phyloP scores from a whole-genome alignment of 2,113 vertebrate genomes.

The Gallinago media region DNA sequence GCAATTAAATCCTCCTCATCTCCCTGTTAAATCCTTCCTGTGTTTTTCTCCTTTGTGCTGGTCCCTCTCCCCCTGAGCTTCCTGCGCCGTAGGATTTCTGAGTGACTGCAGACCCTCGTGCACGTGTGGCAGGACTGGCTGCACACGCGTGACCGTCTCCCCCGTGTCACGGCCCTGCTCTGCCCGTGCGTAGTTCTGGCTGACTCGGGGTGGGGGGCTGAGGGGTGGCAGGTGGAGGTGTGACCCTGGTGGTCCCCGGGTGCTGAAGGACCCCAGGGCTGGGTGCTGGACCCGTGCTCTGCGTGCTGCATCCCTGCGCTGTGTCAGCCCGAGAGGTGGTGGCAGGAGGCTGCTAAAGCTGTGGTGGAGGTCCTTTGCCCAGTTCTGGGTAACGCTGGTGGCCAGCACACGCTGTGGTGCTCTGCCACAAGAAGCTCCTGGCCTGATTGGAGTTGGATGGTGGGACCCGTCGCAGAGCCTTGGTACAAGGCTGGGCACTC shows the following conservation, averaged over 20 bases:
- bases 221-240: accelerated
- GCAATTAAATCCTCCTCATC: conserved; percentile 2
- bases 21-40: background rate
- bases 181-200: accelerated
- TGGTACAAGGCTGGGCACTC: accelerated
- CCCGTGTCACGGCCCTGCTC: accelerated
- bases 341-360: background rate
- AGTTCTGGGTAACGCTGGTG: accelerated
- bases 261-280: background rate
- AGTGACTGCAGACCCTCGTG: accelerated
- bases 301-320: accelerated
- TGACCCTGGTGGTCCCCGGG: background rate
- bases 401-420: accelerated
- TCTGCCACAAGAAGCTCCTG: background rate
- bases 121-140: accelerated
- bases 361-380: background rate
- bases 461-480: accelerated
- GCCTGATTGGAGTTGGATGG: accelerated
- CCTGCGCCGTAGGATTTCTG: background rate
- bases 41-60: background rate
- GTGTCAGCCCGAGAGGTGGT: accelerated
- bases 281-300: background rate
- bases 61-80: background rate
- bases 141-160: accelerated
- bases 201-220: accelerated